These are phyloP conservation scores for Hypanus sabinus DNA, from an alignment of 2,113 vertebrate genomes.

Conservation along the genomic window DNA sequence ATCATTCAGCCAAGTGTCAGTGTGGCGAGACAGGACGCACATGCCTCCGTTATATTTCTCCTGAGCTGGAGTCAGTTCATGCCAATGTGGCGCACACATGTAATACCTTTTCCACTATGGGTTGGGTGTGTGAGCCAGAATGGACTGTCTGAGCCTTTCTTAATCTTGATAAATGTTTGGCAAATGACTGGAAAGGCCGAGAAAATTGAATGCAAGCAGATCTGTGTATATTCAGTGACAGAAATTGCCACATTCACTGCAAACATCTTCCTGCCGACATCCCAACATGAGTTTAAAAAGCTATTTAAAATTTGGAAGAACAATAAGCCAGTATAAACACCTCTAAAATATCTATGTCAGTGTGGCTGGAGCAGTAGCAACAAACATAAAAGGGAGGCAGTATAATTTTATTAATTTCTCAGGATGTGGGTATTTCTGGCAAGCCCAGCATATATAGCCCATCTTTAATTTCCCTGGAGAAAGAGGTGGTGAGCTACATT, in stretches of 20 bases:
- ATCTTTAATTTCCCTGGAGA: too few species aligned
- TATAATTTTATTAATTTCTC: too few species aligned
- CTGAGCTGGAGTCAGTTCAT: background rate
- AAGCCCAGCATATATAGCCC: too few species aligned
- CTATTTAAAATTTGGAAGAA: background rate
- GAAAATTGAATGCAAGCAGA: background rate
- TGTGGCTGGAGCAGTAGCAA: background rate
- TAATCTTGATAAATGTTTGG: conserved; percentile 9
- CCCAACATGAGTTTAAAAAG: background rate
- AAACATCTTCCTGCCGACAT: too few species aligned
- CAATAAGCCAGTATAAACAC: background rate
- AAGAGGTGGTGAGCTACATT: too few species aligned
- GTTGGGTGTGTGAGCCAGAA: conserved; percentile 7
- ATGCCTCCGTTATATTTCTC: conserved; percentile 28
- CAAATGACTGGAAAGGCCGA: background rate
- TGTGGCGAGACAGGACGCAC: conserved; percentile 31
- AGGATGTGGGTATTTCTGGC: too few species aligned
- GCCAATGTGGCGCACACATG: conserved; percentile 33
- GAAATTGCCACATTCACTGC: background rate
- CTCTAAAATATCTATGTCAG: background rate
- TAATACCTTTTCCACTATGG: conserved; percentile 31
- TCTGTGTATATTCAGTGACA: background rate
- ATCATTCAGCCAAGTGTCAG: conserved; percentile 29
- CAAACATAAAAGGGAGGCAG: background rate
- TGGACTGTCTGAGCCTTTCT: background rate